A percentile compares a stretch with the other conserved stretches of the same genome.
Evolutionary conservation across 2,888 invertebrate genomes (phyloP).

Genomic region (Toxonevra muliebris): DNA sequence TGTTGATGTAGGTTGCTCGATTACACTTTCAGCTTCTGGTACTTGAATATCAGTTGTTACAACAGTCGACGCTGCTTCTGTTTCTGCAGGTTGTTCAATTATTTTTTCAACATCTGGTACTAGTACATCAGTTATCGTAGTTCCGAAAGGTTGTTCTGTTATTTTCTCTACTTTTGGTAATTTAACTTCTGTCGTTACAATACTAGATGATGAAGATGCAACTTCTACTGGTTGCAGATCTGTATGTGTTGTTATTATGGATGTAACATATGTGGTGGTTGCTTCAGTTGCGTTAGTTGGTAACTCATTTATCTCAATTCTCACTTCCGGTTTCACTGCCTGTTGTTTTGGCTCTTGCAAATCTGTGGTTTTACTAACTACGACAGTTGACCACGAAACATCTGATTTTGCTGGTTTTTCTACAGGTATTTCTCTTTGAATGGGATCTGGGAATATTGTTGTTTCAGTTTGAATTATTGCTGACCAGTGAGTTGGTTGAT

Average conservation of each 20-base stretch:
- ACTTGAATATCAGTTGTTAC: background rate
- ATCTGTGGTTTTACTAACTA: conserved; percentile 53
- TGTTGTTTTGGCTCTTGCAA: conserved; percentile 51
- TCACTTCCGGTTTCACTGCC: conserved; percentile 17
- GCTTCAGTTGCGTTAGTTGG: conserved; percentile 21
- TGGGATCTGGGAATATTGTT: conserved; percentile 46
- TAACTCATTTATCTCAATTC: conserved; percentile 27
- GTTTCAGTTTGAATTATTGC: conserved; percentile 57
- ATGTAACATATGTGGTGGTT: conserved; percentile 42
- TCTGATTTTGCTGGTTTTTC: background rate
- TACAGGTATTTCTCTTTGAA: background rate
- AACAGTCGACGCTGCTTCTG: background rate
- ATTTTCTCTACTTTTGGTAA: too few species aligned
- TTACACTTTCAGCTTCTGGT: background rate
- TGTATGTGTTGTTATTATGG: conserved; percentile 36
- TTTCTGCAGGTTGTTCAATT: too few species aligned
- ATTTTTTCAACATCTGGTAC: too few species aligned
- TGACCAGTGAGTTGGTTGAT: conserved; percentile 58
- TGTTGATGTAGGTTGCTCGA: background rate
- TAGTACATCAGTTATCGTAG: too few species aligned
- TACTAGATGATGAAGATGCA: too few species aligned
- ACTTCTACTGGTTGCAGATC: conserved; percentile 1
- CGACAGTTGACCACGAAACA: conserved; percentile 50
- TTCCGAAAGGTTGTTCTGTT: too few species aligned
- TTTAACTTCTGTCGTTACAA: too few species aligned